A percentile compares a stretch with the other conserved stretches of the same genome.
These are phyloP conservation scores for Poecilia picta DNA, from an alignment of 2,797 vertebrate species.

Conservation along the genomic window DNA sequence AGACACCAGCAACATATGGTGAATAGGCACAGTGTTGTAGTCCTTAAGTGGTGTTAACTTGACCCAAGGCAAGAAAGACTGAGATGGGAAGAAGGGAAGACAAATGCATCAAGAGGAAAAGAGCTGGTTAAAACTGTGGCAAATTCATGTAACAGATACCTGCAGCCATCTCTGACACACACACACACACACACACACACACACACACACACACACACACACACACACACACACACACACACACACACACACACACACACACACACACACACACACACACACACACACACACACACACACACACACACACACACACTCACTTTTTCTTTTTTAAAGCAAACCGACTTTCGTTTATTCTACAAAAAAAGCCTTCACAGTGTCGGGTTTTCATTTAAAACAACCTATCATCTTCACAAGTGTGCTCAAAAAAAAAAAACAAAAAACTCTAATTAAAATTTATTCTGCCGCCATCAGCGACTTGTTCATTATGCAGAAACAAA, in stretches of 20 bases:
- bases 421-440: conserved; percentile 21
- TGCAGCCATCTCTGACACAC: conserved; percentile 41
- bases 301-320: not conserved
- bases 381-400: conserved; percentile 61
- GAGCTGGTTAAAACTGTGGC: conserved; percentile 53
- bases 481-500: conserved; percentile 77
- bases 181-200: conserved; percentile 6
- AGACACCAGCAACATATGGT: conserved; percentile 68
- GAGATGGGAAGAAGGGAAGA: conserved; percentile 38
- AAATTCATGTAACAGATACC: conserved; percentile 73
- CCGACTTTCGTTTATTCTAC: conserved; percentile 45
- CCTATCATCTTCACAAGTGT: conserved; percentile 53
- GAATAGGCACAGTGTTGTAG: conserved; percentile 70
- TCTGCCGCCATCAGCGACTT: conserved; percentile 62
- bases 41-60: conserved; percentile 80
- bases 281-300: not conserved
- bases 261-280: conserved; percentile 1
- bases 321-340: not conserved
- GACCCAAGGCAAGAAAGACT: conserved; percentile 76
- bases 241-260: not conserved
- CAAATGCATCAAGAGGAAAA: conserved; percentile 34
- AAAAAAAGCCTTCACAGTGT: conserved; percentile 52
- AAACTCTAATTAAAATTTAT: conserved; percentile 67
- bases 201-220: no score
- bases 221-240: not conserved